Evolutionary conservation across 1,140 invertebrate species (phyloP).

Genomic region (Ruditapes philippinarum): DNA sequence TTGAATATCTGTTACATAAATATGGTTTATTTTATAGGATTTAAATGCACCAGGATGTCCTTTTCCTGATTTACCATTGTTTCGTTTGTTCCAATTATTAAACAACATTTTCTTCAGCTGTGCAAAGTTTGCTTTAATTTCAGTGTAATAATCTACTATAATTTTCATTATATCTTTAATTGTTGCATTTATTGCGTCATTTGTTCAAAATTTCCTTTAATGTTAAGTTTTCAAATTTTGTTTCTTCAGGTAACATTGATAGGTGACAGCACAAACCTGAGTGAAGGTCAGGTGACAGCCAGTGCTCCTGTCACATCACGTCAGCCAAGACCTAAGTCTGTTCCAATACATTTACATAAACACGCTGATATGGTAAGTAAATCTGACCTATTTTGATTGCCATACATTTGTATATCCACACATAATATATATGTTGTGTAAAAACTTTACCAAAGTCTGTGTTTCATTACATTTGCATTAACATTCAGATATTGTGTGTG

Average conservation of each 20-base stretch:
- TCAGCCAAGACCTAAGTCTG: conserved; percentile 83
- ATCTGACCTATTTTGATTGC: no score
- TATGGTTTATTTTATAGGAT: no score
- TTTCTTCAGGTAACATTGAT: conserved; percentile 72
- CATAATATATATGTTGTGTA: no score
- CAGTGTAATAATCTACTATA: no score
- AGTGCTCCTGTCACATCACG: conserved; percentile 71
- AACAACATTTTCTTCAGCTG: no score
- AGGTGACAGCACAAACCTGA: conserved; percentile 71
- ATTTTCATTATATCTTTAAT: background rate
- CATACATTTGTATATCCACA: no score
- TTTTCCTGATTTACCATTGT: no score
- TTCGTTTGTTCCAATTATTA: no score
- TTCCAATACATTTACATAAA: conserved; percentile 81
- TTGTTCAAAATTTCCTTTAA: background rate
- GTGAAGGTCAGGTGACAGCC: conserved; percentile 75
- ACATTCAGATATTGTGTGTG: background rate
- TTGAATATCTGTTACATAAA: no score
- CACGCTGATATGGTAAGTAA: conserved; percentile 76
- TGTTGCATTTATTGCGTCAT: background rate
- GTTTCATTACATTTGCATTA: background rate
- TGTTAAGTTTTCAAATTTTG: background rate
- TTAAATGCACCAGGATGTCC: no score
- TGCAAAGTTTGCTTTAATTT: no score
- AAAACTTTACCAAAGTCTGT: no score